Percentiles rank a stretch among this genome's conserved stretches.
phyloP scores from a whole-genome alignment of 2,888 invertebrate species.

The Hartigia nigra region DNA sequence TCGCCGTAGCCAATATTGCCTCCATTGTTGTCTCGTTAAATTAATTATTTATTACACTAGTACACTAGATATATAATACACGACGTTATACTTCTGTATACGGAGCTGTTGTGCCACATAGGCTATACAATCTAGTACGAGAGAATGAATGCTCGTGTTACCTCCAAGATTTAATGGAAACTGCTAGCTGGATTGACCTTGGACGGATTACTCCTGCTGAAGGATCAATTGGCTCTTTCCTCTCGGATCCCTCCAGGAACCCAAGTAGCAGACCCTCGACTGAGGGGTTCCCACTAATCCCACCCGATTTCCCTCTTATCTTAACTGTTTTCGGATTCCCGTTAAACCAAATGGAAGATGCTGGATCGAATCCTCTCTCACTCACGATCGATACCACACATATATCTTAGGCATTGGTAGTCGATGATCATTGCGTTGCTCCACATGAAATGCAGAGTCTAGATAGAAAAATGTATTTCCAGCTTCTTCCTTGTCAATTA shows the following conservation, averaged over 20 bases:
- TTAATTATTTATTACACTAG: slow-evolving; percentile 53
- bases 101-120: too few species aligned
- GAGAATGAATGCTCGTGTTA: slow-evolving; percentile 23
- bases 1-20: slow-evolving; percentile 44
- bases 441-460: too few species aligned
- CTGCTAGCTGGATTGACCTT: background rate
- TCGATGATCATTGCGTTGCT: too few species aligned
- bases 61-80: slow-evolving; percentile 14
- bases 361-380: background rate
- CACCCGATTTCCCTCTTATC: background rate
- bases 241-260: background rate
- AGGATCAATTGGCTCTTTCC: slow-evolving; percentile 5
- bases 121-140: slow-evolving; percentile 24
- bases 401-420: too few species aligned
- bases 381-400: background rate
- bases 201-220: slow-evolving; percentile 16
- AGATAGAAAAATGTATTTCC: background rate
- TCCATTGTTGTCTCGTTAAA: slow-evolving; percentile 49
- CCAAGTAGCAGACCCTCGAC: background rate
- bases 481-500: background rate
- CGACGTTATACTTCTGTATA: background rate
- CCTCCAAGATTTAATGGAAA: slow-evolving; percentile 29
- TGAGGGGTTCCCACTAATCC: background rate
- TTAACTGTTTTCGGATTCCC: background rate
- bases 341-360: background rate